Conservation (phyloP, 2,797 vertebrate genomes). For the Acipenser oxyrinchus region DNA sequence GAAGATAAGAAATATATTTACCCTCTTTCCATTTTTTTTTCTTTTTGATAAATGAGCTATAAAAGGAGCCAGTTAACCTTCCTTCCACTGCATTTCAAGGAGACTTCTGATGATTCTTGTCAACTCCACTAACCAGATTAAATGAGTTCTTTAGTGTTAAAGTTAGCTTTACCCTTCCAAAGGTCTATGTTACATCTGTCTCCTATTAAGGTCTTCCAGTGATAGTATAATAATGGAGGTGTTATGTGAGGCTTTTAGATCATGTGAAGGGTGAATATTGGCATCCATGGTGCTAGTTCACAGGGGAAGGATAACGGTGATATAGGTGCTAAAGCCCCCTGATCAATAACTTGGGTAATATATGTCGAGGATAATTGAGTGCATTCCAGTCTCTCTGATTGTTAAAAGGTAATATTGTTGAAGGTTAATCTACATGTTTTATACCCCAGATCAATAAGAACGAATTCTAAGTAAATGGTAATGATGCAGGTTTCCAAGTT, state of each 20-base stretch:
- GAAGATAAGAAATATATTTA: conserved; percentile 41
- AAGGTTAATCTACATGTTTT: conserved; percentile 15
- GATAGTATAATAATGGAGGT: conserved; percentile 28
- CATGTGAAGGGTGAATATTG: conserved; percentile 7
- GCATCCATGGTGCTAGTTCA: conserved; percentile 21
- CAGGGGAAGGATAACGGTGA: neutral
- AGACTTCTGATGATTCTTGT: conserved; percentile 39
- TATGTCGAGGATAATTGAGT: conserved; percentile 12
- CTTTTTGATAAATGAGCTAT: conserved; percentile 41
- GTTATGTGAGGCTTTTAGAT: conserved; percentile 12
- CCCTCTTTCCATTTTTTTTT: conserved; percentile 27
- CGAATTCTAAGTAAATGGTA: conserved; percentile 21
- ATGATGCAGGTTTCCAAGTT: conserved; percentile 15
- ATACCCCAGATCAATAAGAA: conserved; percentile 20
- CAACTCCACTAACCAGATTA: conserved; percentile 35
- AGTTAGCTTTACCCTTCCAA: conserved; percentile 22
- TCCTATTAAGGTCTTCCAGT: conserved; percentile 22
- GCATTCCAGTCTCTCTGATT: conserved; percentile 10
- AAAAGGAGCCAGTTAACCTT: conserved; percentile 35
- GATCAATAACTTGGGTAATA: conserved; percentile 13
- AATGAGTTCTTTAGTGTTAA: conserved; percentile 27
- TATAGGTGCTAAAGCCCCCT: neutral
- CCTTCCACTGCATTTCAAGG: conserved; percentile 33
- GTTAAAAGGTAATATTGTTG: conserved; percentile 7
- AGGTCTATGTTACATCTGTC: conserved; percentile 18